These are phyloP conservation scores for Apoda limacodes DNA, from an alignment of 2,888 invertebrate species.

Conservation along the genomic window DNA sequence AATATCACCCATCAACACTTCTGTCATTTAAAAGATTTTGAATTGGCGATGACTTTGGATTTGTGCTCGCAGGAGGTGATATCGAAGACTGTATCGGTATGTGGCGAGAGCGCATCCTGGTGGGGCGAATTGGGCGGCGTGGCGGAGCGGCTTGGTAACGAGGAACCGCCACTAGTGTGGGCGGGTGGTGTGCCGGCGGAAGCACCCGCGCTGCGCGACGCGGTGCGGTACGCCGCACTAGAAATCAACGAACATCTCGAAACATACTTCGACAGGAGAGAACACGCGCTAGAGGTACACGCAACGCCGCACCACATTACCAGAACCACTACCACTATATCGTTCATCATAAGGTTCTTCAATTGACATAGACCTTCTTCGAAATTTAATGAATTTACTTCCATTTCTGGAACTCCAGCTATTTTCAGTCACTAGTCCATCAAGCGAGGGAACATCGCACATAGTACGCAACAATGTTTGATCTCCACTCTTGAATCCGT, in stretches of 20 bases:
- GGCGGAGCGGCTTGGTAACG: conserved; percentile 71
- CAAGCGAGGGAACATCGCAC: too few species aligned
- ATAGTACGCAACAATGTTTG: too few species aligned
- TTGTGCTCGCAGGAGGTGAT: conserved; percentile 78
- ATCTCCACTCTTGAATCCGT: too few species aligned
- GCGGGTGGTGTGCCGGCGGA: conserved; percentile 80
- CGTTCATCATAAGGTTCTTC: too few species aligned
- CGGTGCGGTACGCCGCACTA: conserved; percentile 87
- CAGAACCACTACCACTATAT: too few species aligned
- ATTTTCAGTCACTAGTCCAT: too few species aligned
- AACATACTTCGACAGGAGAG: conserved; percentile 92
- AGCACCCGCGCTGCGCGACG: conserved; percentile 79
- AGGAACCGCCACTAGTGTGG: conserved; percentile 93
- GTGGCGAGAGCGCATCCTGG: conserved; percentile 32
- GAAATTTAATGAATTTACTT: too few species aligned
- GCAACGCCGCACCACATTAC: too few species aligned
- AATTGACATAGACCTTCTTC: too few species aligned
- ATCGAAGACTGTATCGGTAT: conserved; percentile 72
- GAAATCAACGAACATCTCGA: conserved; percentile 96
- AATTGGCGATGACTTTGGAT: background rate
- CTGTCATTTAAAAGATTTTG: background rate
- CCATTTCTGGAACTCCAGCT: too few species aligned
- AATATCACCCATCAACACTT: background rate
- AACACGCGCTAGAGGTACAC: conserved; percentile 84
- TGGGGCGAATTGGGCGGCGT: conserved; percentile 56